phyloP scores from a whole-genome alignment of 1,140 invertebrate species.

The silkworm (Bombyx mori) region ASM3026992v2 NC_085116.1:11548001-11548500 shows the following conservation, averaged over 20 bases:
- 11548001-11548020: constrained; percentile 65
- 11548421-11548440: constrained; percentile 30
- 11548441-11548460: constrained; percentile 47
- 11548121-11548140: constrained; percentile 50
- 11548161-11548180: constrained; percentile 51
- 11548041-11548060: constrained; percentile 48
- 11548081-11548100: constrained; percentile 61
- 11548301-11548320: constrained; percentile 13
- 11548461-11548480: constrained; percentile 64
- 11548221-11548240: constrained; percentile 27
- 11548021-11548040: constrained; percentile 47
- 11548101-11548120: constrained; percentile 56
- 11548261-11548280: constrained; percentile 13
- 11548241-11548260: constrained; percentile 42
- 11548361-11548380: constrained; percentile 35
- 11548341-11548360: constrained; percentile 11
- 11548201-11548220: constrained; percentile 35
- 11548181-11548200: constrained; percentile 63
- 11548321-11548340: constrained; percentile 4
- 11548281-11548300: constrained; percentile 4
- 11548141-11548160: constrained; percentile 39
- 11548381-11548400: constrained; percentile 7
- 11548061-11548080: constrained; percentile 51
- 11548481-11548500: constrained; percentile 56
- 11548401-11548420: neutral